Percentiles rank a stretch among this genome's conserved stretches.
These are phyloP conservation scores for Galerucella pusilla DNA, from an alignment of 2,888 invertebrate genomes.

Conservation along the genomic window DNA sequence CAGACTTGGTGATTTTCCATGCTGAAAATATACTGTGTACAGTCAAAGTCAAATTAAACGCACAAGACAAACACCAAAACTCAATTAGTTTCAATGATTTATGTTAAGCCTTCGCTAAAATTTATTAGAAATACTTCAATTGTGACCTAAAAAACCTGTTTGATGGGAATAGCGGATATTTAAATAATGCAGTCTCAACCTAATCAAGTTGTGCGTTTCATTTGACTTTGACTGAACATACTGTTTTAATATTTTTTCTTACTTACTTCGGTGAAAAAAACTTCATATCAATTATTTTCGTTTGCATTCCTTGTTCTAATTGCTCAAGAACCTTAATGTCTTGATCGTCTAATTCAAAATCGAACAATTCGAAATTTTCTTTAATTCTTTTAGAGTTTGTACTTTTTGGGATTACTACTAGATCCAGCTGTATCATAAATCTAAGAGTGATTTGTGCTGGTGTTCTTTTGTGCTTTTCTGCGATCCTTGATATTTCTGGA, in stretches of 20 bases:
- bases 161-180: no score
- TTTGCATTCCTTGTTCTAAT: slow-evolving; percentile 72
- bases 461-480: slow-evolving; percentile 71
- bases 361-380: slow-evolving; percentile 82
- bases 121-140: no score
- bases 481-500: slow-evolving; percentile 68
- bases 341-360: slow-evolving; percentile 73
- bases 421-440: slow-evolving; percentile 75
- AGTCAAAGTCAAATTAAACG: no score
- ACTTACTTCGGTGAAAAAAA: slow-evolving; percentile 27
- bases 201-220: no score
- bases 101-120: no score
- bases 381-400: slow-evolving; percentile 77
- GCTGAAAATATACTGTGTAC: no score
- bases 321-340: slow-evolving; percentile 73
- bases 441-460: slow-evolving; percentile 79
- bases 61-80: no score
- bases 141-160: no score
- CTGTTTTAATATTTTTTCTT: neutral
- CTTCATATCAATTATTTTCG: slow-evolving; percentile 73
- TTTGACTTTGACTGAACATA: no score
- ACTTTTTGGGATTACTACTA: slow-evolving; percentile 87
- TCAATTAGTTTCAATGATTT: no score
- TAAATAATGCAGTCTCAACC: no score
- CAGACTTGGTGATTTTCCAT: no score